A percentile compares a stretch with the other conserved stretches of the same genome.
Conservation (phyloP, 2,113 vertebrate species). For the Uropsilus gracilis region DNA sequence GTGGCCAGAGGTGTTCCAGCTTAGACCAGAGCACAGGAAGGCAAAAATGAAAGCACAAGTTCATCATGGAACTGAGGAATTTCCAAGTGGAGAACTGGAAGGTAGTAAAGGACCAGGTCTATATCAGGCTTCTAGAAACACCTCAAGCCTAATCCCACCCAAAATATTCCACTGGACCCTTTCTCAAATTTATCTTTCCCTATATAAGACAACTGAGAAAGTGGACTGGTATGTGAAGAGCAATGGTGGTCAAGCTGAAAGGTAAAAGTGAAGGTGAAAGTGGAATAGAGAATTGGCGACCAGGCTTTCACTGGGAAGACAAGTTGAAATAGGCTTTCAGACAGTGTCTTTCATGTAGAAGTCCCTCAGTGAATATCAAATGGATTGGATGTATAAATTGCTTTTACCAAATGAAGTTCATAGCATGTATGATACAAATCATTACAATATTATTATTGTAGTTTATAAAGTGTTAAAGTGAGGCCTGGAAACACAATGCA, state of each 20-base stretch:
- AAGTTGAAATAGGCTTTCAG: background rate
- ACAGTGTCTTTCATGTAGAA: background rate
- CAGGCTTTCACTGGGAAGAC: background rate
- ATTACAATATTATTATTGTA: background rate
- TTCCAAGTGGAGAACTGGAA: background rate
- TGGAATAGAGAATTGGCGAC: background rate
- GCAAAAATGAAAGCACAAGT: background rate
- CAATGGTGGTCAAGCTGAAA: background rate
- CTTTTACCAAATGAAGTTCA: slow-evolving; percentile 19
- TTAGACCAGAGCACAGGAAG: background rate
- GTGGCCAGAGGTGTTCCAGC: background rate
- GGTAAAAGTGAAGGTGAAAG: background rate
- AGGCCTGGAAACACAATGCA: background rate
- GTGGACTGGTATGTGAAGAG: background rate
- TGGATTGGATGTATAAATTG: background rate
- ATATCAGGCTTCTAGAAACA: background rate
- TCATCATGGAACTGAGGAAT: too few relatives aligned
- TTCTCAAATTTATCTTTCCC: background rate
- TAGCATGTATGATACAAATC: background rate
- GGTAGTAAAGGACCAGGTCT: background rate
- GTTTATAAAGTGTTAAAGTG: background rate
- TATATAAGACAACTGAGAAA: background rate
- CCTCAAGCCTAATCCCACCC: background rate
- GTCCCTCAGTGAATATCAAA: background rate
- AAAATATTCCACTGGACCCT: background rate